These are phyloP conservation scores for Erpobdella octoculata DNA, from an alignment of 2,888 invertebrate genomes.

Conservation along the genomic window DNA sequence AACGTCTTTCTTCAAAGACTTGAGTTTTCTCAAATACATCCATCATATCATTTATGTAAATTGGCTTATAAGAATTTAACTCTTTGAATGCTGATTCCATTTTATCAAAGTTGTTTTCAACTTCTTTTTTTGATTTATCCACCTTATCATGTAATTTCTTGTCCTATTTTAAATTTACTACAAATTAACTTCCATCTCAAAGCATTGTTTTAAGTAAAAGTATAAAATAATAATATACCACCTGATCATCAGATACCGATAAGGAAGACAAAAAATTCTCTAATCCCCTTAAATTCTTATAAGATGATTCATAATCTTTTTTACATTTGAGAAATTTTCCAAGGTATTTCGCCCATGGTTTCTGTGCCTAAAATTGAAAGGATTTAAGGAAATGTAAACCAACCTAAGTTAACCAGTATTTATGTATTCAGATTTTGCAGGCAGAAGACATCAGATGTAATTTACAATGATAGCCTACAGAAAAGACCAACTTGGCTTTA, in stretches of 20 bases:
- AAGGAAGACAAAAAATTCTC: slow-evolving; percentile 93
- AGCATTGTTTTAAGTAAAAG: neutral
- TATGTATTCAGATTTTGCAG: no score
- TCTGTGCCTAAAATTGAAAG: slow-evolving; percentile 90
- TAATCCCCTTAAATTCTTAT: slow-evolving; percentile 89
- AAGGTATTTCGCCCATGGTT: slow-evolving; percentile 91
- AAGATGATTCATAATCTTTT: slow-evolving; percentile 89
- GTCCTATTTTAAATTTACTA: neutral
- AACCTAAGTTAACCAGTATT: no score
- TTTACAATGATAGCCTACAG: no score
- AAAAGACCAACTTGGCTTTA: no score
- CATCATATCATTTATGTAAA: slow-evolving; percentile 96
- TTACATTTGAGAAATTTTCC: slow-evolving; percentile 88
- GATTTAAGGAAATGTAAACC: no score
- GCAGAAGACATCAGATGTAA: no score
- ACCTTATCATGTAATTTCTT: slow-evolving; percentile 66
- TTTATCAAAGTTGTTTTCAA: slow-evolving; percentile 79
- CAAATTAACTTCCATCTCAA: neutral
- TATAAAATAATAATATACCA: no score
- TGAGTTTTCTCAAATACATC: slow-evolving; percentile 80
- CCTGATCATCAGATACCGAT: slow-evolving; percentile 58
- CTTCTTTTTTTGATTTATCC: slow-evolving; percentile 85
- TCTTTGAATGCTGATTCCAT: slow-evolving; percentile 84
- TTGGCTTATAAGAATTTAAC: slow-evolving; percentile 78
- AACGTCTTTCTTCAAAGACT: slow-evolving; percentile 86